A percentile compares a stretch with the other conserved stretches of the same genome.
These are phyloP conservation scores for Arenaria interpres DNA, from an alignment of 2,113 vertebrate genomes.

Conservation along the genomic window DNA sequence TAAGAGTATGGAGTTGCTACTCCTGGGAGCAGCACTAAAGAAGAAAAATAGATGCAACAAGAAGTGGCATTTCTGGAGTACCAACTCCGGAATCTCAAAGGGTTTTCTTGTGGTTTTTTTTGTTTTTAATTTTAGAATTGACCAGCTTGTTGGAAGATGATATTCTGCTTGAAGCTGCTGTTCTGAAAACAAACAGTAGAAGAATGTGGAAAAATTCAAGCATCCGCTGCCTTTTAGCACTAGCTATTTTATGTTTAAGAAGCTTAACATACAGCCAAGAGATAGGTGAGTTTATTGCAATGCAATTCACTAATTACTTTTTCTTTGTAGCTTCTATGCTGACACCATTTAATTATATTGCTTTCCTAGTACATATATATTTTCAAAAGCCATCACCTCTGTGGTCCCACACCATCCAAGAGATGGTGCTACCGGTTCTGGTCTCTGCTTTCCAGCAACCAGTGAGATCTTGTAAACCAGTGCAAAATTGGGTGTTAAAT, in stretches of 20 bases:
- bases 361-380: not conserved
- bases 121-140: constrained; percentile 53
- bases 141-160: constrained; percentile 42
- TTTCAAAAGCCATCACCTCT: not conserved
- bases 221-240: constrained; percentile 26
- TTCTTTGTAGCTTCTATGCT: not conserved
- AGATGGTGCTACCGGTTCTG: not conserved
- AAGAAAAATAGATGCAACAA: not conserved
- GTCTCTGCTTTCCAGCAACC: not conserved
- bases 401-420: not conserved
- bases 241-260: constrained; percentile 55
- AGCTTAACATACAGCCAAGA: constrained; percentile 52
- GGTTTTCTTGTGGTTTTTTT: not conserved
- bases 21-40: not conserved
- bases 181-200: constrained; percentile 16
- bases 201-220: constrained; percentile 62
- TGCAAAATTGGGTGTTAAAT: not conserved
- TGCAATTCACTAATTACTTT: not conserved
- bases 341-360: not conserved
- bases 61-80: not conserved
- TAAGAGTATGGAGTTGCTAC: not conserved
- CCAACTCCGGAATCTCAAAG: not conserved
- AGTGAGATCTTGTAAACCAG: not conserved
- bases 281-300: constrained; percentile 64
- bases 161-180: not conserved